A percentile compares a stretch with the other conserved stretches of the same genome.
Evolutionary conservation across 2,113 vertebrate genomes (phyloP).

Genomic region (Meleagris gallopavo): DNA sequence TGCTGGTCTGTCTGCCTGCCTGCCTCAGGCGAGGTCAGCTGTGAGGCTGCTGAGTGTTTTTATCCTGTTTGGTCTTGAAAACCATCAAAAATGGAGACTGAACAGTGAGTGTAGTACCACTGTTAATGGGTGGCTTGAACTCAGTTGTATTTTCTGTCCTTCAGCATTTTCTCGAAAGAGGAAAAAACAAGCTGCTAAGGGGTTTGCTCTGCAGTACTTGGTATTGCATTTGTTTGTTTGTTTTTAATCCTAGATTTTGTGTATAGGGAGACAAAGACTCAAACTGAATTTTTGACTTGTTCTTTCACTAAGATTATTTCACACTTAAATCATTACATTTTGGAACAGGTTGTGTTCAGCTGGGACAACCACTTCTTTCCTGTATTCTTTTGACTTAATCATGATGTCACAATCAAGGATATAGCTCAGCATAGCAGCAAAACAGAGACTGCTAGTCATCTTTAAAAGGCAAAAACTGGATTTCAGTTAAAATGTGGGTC

Average conservation of each 20-base stretch:
- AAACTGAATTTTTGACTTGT: background rate
- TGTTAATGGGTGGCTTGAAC: background rate
- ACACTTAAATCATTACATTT: background rate
- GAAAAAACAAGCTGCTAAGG: background rate
- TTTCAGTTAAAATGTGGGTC: background rate
- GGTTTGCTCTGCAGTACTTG: background rate
- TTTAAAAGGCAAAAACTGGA: background rate
- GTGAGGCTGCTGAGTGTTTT: background rate
- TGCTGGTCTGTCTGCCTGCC: background rate
- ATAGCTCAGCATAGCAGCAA: background rate
- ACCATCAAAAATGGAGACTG: background rate
- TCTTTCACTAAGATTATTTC: background rate
- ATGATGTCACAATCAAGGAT: background rate
- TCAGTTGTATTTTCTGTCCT: background rate
- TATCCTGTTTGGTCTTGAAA: background rate
- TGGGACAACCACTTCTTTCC: background rate
- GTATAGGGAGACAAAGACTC: background rate
- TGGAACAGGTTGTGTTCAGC: background rate
- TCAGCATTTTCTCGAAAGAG: background rate
- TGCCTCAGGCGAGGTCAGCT: background rate
- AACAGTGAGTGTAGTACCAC: background rate
- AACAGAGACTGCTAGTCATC: background rate
- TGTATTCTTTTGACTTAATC: background rate
- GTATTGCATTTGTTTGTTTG: background rate
- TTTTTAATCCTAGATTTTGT: background rate